phyloP scores from a whole-genome alignment of 1,140 invertebrate genomes.

The Gonioctena quinquepunctata region DNA sequence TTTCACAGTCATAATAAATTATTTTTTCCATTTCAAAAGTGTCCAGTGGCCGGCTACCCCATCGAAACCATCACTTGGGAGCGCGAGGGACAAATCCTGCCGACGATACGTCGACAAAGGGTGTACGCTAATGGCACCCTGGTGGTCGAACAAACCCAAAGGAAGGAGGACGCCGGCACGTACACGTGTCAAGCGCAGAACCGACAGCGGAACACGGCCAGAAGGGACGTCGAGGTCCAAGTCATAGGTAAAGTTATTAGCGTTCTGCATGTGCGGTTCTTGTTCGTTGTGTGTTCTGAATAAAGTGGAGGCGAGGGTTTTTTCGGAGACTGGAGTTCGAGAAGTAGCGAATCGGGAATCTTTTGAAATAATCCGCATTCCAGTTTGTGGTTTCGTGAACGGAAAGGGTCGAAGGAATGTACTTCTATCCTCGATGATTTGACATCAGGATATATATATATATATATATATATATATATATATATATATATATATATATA shows the following conservation, averaged over 20 bases:
- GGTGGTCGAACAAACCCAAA: constrained; percentile 78
- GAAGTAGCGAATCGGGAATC: too few species aligned
- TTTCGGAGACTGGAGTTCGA: neutral
- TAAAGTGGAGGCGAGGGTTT: neutral
- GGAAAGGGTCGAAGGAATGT: too few species aligned
- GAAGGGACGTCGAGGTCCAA: constrained; percentile 82
- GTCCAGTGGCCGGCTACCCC: constrained; percentile 91
- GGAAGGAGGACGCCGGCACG: constrained; percentile 76
- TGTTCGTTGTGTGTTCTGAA: neutral
- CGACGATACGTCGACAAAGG: constrained; percentile 83
- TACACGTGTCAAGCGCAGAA: constrained; percentile 90
- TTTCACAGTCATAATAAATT: too few species aligned
- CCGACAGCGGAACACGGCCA: constrained; percentile 76
- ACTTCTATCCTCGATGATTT: too few species aligned
- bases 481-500: too few species aligned
- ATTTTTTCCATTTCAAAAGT: constrained; percentile 52
- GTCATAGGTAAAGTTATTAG: constrained; percentile 69
- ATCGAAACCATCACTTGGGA: constrained; percentile 88
- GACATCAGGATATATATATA: too few species aligned
- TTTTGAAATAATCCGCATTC: too few species aligned
- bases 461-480: too few species aligned
- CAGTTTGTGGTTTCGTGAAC: too few species aligned
- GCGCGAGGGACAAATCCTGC: constrained; percentile 81
- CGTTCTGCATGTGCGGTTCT: neutral
- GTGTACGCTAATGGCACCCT: constrained; percentile 87